Base-by-base conservation (phyloP, 1,140 invertebrate genomes). In the Euschistus heros region DNA sequence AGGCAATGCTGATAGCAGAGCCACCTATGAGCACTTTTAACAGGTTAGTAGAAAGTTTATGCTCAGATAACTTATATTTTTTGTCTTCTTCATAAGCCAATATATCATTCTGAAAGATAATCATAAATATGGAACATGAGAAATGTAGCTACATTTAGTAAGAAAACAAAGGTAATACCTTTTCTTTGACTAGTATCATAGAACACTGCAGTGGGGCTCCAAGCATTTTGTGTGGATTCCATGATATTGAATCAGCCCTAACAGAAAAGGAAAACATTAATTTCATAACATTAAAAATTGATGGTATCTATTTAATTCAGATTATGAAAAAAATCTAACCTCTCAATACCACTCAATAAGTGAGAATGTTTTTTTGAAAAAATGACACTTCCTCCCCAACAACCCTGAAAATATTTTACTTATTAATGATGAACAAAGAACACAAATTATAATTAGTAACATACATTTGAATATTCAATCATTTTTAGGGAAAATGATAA, bases 141-240 rank as follows among this genome's bases (percentile, higher is more conserved):
- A n/a, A n/a, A n/a, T n/a, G n/a, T n/a, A n/a, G n/a, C n/a, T n/a
- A n/a, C n/a, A n/a, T n/a, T n/a, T n/a, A n/a, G n/a, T n/a, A n/a
- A n/a, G n/a, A n/a, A n/a, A n/a, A n/a, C n/a, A n/a, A n/a, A 10
- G 10, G 33, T 57, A n/a, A n/a, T 44, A 82, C 82, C 71, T 81
- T 75, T 22, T 85, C 79, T 44, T 80, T 81, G 1, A 86, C 80
- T 7, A 97, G 73, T 70, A 94, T 88, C 8, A 90, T 73, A 0
- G 91, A 91, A 74, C 92, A 95, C 72, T 97, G 94, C 13, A 95
- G 78, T 0, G 91, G 89, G 6, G 82, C 88, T 2, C 92, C 92
- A 20, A 93, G 81, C 80, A 94, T 86, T 74, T 96, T 96, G 73
- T 97, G 93, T 0, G 92, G 91, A 78, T 97, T 96, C 92, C 92